Evolutionary conservation across 2,888 invertebrate species (phyloP), one percentile per base, ranked within the genome.

Genomic region (Apodemia mormo): DNA sequence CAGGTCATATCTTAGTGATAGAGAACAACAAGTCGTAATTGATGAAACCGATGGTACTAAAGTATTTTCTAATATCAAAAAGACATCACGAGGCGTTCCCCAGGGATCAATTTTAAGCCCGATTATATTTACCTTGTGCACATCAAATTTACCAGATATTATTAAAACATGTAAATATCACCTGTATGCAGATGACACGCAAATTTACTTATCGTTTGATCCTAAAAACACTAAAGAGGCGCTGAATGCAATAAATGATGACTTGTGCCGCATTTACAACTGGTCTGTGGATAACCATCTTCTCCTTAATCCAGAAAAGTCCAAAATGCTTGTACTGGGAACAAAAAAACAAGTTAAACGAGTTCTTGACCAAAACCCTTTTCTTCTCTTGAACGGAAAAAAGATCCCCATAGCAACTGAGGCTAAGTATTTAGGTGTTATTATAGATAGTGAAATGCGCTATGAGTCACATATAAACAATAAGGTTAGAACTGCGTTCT

Each of bases 11-110:
- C 66, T 75, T 8, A 37, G 9, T 7, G 65, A 43, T 9, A 66
- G 75, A 65, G 30, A 30, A 30, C 73, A 73, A 61, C 73, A 73
- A 52, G 71, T 71, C 9, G 61, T 52, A 1, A 43, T 56, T 10
- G 56, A 68, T 43, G 52, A 52, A n/a, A 30, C 68, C 3, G 49
- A 45, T 40, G 45, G 30, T 7, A 64, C 30, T 9, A 52, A 65
- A 65, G 33, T 45, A 49, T 14, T 37, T 45, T 68, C 68, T 12
- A 7, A 37, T 30, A 65, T 68, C 33, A 45, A 65, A 49, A 30
- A 37, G n/a, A 68, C 33, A 29, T 49, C 30, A 14, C 45, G 68
- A n/a, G 65, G 68, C 9, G 64, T 64, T 8, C 64, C 64, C 14
- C 68, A 68, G 45, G 68, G 68, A 22, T 68, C 68, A 7, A 68